Evolutionary conservation across 1,140 invertebrate species (phyloP), one percentile per base, ranked within the genome.

Genomic region (Cotesia vestalis): DNA sequence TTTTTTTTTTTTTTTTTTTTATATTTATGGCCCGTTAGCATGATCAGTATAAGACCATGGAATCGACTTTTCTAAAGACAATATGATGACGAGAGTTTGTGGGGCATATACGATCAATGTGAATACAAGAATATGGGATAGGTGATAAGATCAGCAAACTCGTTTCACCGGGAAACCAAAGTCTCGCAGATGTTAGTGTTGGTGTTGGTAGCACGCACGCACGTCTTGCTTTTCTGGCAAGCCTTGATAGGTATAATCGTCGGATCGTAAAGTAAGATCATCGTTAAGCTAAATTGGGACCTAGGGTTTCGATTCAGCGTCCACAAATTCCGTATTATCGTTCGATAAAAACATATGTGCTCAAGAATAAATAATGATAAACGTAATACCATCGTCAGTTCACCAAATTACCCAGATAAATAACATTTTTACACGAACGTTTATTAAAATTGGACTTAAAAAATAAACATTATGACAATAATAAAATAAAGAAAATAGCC

Each of bases 201-300:
- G 27, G 27, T 67, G 51, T 53, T 34, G 8, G 6, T 27, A 53
- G 27, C 66, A 67, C 51, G 51, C 46, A 67, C 34, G 20, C 46
- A 64, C 62, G 14, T 36, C 17, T 64, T 60, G 3, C n/a, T 40
- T 67, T 17, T 51, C 69, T 63, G 52, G 46, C 67, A 69, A 60
- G 20, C 55, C 27, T 55, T 14, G n/a, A 67, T 55, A 67, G 51
- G 52, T 67, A 68, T 72, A 67, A 73, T 67, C 71, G 57, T 51
- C n/a, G 27, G 51, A 59, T 64, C 63, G 62, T 66, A 71, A 71
- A 71, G 27, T 57, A 62, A 14, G 35, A 73, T 69, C 17, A 73
- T 69, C 72, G 66, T 73, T 69, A 73, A 36, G 17, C 17, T 17
- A 73, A 73, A 73, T 73, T 68, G 66, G 57, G 59, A 53, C 66